A percentile compares a stretch with the other conserved stretches of the same genome.
phyloP scores from a whole-genome alignment of 2,888 invertebrate genomes.

The Ceraclea dissimilis region DNA sequence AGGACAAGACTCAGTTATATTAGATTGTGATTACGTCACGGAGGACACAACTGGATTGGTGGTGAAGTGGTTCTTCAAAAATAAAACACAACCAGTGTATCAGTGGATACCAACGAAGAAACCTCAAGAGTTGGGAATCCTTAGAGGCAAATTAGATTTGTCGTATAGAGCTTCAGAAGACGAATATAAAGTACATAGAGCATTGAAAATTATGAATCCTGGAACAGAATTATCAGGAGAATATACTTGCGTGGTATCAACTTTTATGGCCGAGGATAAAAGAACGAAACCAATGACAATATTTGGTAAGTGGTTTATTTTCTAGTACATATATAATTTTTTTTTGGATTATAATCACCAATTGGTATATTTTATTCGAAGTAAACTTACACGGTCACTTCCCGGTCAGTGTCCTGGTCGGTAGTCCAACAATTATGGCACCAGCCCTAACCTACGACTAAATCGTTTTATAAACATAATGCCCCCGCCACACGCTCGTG shows the following conservation, averaged over 20 bases:
- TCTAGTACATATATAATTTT: not conserved
- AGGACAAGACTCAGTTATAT: slow-evolving; percentile 49
- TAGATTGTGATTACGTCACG: slow-evolving; percentile 67
- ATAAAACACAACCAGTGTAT: slow-evolving; percentile 61
- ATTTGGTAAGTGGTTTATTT: slow-evolving; percentile 48
- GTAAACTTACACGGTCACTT: no score
- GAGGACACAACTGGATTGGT: slow-evolving; percentile 60
- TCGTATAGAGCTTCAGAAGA: slow-evolving; percentile 58
- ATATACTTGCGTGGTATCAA: slow-evolving; percentile 65
- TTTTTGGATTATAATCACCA: no score
- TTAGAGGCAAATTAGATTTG: slow-evolving; percentile 53
- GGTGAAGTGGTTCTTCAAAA: slow-evolving; percentile 68
- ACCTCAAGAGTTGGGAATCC: slow-evolving; percentile 55
- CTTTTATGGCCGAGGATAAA: slow-evolving; percentile 60
- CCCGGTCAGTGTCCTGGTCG: no score
- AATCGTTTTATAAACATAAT: no score
- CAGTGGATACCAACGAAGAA: slow-evolving; percentile 70
- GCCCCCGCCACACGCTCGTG: no score
- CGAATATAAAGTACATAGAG: slow-evolving; percentile 60
- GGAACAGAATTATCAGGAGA: slow-evolving; percentile 64
- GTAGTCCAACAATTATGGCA: no score
- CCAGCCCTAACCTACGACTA: no score
- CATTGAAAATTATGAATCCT: slow-evolving; percentile 60
- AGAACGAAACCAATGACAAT: slow-evolving; percentile 57
- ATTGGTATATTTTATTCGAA: not conserved